These are phyloP conservation scores for Scaptodrosophila lebanonensis DNA, from an alignment of 1,140 invertebrate species.

Conservation along the genomic window DNA sequence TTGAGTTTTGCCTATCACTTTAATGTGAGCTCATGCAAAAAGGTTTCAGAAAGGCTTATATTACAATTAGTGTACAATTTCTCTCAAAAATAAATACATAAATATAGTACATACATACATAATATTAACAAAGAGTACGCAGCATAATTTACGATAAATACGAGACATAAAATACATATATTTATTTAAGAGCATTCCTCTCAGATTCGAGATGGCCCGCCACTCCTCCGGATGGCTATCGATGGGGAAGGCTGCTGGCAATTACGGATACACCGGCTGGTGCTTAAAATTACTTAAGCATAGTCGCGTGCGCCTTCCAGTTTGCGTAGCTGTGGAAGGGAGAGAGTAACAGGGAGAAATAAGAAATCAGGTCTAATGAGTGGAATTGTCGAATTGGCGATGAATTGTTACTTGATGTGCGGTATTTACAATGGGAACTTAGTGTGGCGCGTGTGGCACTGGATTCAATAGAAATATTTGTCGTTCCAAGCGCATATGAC, in stretches of 20 bases:
- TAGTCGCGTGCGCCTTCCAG: slow-evolving; percentile 66
- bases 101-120: slow-evolving; percentile 60
- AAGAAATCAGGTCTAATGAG: slow-evolving; percentile 2
- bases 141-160: slow-evolving; percentile 32
- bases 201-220: not conserved
- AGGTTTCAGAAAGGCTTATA: slow-evolving; percentile 52
- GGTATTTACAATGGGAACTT: slow-evolving; percentile 35
- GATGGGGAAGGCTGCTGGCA: too few species aligned
- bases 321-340: slow-evolving; percentile 67
- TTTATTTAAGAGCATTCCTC: slow-evolving; percentile 16
- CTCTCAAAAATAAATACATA: slow-evolving; percentile 49
- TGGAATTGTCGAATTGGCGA: not conserved
- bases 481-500: slow-evolving; percentile 64
- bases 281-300: slow-evolving; percentile 37
- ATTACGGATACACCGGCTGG: not conserved
- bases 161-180: slow-evolving; percentile 7
- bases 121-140: slow-evolving; percentile 31
- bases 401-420: not conserved
- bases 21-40: slow-evolving; percentile 42
- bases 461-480: slow-evolving; percentile 60
- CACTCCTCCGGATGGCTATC: too few species aligned
- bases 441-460: slow-evolving; percentile 16
- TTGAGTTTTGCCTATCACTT: slow-evolving; percentile 14
- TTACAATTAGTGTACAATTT: slow-evolving; percentile 44
- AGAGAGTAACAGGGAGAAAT: slow-evolving; percentile 8